Base-by-base conservation (phyloP, 2,888 invertebrate species). In the Lottia scabra region DNA sequence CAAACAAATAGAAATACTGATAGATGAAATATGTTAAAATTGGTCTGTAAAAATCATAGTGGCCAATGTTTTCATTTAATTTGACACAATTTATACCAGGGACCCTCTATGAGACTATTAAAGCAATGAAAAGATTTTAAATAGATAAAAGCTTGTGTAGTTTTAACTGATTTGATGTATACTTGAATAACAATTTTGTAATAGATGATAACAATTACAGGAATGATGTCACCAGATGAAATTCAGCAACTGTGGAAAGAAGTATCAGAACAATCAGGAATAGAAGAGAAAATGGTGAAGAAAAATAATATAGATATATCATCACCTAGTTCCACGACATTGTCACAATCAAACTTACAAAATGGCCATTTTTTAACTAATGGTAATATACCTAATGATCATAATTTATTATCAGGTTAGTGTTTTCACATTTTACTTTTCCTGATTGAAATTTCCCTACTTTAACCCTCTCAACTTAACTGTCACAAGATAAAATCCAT, bases 211-310 rank as follows among this genome's bases (percentile, higher is more conserved):
- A 38, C 30, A 66, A 74, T 79, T 65, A 23, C 79, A 83, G 83
- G 81, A 71, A 83, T 86, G 73, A 81, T 89, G 81, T 84, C 84
- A 46, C 83, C 86, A 3, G 81, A 81, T 3, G 88, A 88, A 70
- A 82, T 89, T 73, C 88, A 89, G 68, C 87, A 85, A 74, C 74
- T 87, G 69, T 87, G 88, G 88, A 88, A 89, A 74, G 88, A 88
- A 69, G 84, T 86, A 45, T 78, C 84, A 13, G 71, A 81, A 12
- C 83, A 83, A 38, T 70, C 83, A 19, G 84, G 84, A 26, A 80
- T 78, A 73, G 85, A 82, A 23, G 82, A 83, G 26, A 78, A 76
- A 26, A 74, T 73, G 23, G 63, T 79, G 27, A 84, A 85, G 72
- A 76, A 76, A 63, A 48, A 69, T 30, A 66, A 71, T 26, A 83